Conservation (phyloP, 2,113 vertebrate species). For the Nestor notabilis region DNA sequence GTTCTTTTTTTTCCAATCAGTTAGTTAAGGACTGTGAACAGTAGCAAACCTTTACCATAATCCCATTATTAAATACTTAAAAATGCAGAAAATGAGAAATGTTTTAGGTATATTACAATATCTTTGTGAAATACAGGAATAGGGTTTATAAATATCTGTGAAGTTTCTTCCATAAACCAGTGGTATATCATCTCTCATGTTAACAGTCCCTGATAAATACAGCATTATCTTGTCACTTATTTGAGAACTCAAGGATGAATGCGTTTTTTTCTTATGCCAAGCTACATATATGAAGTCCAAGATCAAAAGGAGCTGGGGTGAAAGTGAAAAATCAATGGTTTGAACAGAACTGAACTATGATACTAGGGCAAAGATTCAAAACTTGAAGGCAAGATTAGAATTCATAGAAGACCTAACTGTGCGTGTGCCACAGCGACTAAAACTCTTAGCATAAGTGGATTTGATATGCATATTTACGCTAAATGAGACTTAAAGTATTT, state of each 20-base stretch:
- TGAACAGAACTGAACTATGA: background rate
- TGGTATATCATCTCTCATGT: background rate
- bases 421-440: background rate
- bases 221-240: background rate
- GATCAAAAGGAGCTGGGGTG: background rate
- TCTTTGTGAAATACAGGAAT: background rate
- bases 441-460: background rate
- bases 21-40: background rate
- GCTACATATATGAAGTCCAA: background rate
- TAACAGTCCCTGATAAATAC: background rate
- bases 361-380: background rate
- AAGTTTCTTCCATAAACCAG: background rate
- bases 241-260: background rate
- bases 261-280: background rate
- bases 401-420: background rate
- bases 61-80: background rate
- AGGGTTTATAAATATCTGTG: background rate
- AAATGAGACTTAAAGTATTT: background rate
- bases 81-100: background rate
- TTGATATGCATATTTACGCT: background rate
- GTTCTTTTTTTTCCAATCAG: fast-evolving
- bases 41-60: background rate
- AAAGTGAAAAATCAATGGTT: background rate
- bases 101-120: background rate
- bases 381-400: background rate